A percentile compares a stretch with the other conserved stretches of the same genome.
Evolutionary conservation across 1,140 invertebrate species (phyloP).

Genomic region (Latrodectus geometricus): DNA sequence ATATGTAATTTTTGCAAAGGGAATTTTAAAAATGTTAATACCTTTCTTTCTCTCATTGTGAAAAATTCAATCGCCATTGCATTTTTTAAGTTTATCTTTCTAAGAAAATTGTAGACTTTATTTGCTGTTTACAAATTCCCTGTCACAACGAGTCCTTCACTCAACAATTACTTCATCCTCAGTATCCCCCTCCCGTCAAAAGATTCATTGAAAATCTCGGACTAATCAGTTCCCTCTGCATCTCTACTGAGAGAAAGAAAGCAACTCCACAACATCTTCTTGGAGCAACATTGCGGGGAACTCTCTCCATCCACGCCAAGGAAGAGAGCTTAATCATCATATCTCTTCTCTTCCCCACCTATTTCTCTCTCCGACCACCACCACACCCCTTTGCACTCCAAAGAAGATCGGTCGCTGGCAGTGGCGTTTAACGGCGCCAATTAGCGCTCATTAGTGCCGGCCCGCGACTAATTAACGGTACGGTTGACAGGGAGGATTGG

Average conservation of each 20-base stretch:
- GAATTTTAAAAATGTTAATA: too few relatives aligned
- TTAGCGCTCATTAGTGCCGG: slow-evolving; percentile 54
- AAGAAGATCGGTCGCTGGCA: slow-evolving; percentile 32
- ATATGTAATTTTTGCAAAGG: too few relatives aligned
- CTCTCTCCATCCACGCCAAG: slow-evolving; percentile 15
- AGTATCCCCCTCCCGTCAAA: background rate
- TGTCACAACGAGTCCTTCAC: too few relatives aligned
- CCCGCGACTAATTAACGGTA: slow-evolving; percentile 53
- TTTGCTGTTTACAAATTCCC: too few relatives aligned
- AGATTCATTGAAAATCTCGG: background rate
- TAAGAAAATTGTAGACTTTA: too few relatives aligned
- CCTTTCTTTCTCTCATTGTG: too few relatives aligned
- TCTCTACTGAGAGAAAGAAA: too few relatives aligned
- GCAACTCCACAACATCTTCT: background rate
- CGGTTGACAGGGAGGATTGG: slow-evolving; percentile 50
- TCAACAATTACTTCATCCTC: background rate
- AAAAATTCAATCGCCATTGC: too few relatives aligned
- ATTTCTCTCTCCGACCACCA: background rate
- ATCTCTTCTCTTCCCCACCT: slow-evolving; percentile 25
- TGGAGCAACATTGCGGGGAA: background rate
- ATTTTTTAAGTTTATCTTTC: too few relatives aligned
- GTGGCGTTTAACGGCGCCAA: slow-evolving; percentile 56
- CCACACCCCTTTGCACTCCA: background rate
- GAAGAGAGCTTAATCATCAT: slow-evolving; percentile 41
- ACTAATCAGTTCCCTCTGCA: background rate